phyloP scores from a whole-genome alignment of 1,140 invertebrate genomes.

The Apolygus lucorum region DNA sequence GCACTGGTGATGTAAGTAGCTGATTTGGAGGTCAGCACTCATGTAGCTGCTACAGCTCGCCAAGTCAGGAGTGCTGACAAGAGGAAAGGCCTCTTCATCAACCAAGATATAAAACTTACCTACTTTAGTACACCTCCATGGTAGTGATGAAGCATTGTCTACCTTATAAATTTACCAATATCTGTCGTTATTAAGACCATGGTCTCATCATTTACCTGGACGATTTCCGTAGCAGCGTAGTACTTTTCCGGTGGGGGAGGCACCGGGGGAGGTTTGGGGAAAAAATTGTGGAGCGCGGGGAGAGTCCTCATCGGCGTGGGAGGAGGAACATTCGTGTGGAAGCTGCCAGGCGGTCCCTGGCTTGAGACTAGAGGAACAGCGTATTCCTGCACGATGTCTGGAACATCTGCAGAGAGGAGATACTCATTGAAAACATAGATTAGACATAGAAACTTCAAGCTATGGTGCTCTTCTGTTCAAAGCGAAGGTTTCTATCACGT shows the following conservation, averaged over 20 bases:
- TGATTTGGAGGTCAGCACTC: too few relatives aligned
- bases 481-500: too few relatives aligned
- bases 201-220: too few relatives aligned
- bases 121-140: too few relatives aligned
- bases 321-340: slow-evolving; percentile 25
- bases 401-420: slow-evolving; percentile 42
- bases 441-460: neutral
- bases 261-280: slow-evolving; percentile 54
- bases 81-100: too few relatives aligned
- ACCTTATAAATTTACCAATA: too few relatives aligned
- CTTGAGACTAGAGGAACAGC: slow-evolving; percentile 43
- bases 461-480: neutral
- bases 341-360: slow-evolving; percentile 16
- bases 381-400: slow-evolving; percentile 51
- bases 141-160: too few relatives aligned
- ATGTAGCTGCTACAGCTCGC: too few relatives aligned
- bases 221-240: slow-evolving; percentile 59
- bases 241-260: slow-evolving; percentile 65
- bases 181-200: too few relatives aligned
- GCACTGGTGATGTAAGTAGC: too few relatives aligned
- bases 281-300: slow-evolving; percentile 49
- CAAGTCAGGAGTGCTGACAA: too few relatives aligned
- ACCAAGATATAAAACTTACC: too few relatives aligned
- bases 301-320: slow-evolving; percentile 42
- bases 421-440: neutral